Conservation (phyloP, 2,113 vertebrate genomes). For the Baryphthengus martii region DNA sequence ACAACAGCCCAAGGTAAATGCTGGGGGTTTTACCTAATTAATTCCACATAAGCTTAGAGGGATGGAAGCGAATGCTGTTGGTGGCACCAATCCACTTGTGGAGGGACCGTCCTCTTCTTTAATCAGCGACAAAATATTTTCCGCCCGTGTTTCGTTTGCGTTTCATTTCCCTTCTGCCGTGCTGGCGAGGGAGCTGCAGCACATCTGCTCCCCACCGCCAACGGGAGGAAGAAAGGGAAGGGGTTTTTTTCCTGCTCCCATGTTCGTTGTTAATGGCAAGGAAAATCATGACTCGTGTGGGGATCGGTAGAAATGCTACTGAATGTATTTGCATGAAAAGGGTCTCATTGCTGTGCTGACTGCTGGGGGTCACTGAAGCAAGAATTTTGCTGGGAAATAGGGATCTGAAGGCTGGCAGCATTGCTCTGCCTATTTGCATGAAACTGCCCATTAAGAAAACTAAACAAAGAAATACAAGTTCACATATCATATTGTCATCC, state of each 20-base stretch:
- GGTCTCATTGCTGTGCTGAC: not conserved
- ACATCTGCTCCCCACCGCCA: not conserved
- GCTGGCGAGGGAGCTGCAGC: not conserved
- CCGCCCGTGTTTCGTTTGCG: accelerated
- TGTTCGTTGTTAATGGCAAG: not conserved
- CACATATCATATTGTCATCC: too few species aligned
- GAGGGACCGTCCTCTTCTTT: not conserved
- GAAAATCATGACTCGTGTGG: not conserved
- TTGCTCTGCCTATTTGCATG: not conserved
- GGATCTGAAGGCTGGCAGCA: not conserved
- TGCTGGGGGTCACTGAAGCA: not conserved
- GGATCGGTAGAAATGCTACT: not conserved
- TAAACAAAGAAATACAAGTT: not conserved
- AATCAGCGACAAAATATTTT: not conserved
- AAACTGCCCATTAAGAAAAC: not conserved
- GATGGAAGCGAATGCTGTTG: not conserved
- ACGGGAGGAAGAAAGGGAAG: not conserved
- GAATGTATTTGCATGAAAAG: not conserved
- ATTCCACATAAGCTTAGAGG: not conserved
- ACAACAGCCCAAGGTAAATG: slow-evolving; percentile 1
- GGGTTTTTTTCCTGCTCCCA: not conserved
- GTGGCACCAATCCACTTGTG: not conserved
- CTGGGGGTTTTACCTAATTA: slow-evolving; percentile 23
- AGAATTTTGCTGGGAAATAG: not conserved
- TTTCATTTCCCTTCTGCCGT: not conserved